These are phyloP conservation scores for Patiria miniata DNA, from an alignment of 35 echinoderm and acorn worm species.

Conservation along the genomic window DNA sequence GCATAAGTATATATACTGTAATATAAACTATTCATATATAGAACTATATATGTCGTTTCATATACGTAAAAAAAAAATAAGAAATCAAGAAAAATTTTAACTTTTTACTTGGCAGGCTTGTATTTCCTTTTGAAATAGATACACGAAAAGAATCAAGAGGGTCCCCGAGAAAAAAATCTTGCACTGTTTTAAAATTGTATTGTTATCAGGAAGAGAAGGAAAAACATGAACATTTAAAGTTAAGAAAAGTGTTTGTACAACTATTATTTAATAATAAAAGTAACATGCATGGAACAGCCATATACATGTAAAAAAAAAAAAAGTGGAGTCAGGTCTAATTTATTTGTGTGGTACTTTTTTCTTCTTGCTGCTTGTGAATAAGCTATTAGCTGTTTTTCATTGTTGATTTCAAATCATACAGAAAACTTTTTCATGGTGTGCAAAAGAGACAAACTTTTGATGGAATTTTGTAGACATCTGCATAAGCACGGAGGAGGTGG, in stretches of 20 bases:
- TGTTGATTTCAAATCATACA: too few species aligned
- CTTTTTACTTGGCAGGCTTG: conserved; percentile 21
- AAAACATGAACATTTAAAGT: conserved; percentile 22
- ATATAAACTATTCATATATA: conserved; percentile 71
- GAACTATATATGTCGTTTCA: conserved; percentile 40
- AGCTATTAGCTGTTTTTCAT: too few species aligned
- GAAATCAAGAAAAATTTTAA: conserved; percentile 14
- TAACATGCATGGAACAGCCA: conserved; percentile 30
- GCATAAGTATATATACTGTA: conserved; percentile 47
- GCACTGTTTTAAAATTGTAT: conserved; percentile 29
- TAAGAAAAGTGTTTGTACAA: conserved; percentile 27
- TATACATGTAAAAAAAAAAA: conserved; percentile 12
- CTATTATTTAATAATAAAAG: conserved; percentile 30
- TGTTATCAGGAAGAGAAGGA: neutral
- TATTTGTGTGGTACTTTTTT: neutral
- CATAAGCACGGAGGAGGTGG: too few species aligned
- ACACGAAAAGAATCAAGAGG: neutral
- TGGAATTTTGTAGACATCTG: too few species aligned
- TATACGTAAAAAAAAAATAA: conserved; percentile 23
- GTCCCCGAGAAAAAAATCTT: neutral
- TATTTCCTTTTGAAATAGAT: conserved; percentile 23
- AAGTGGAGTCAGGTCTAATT: neutral
- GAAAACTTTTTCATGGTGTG: too few species aligned
- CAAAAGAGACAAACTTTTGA: too few species aligned
- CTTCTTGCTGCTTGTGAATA: too few species aligned